Evolutionary conservation across 2,888 invertebrate species (phyloP).

Genomic region (Carcina quercana): DNA sequence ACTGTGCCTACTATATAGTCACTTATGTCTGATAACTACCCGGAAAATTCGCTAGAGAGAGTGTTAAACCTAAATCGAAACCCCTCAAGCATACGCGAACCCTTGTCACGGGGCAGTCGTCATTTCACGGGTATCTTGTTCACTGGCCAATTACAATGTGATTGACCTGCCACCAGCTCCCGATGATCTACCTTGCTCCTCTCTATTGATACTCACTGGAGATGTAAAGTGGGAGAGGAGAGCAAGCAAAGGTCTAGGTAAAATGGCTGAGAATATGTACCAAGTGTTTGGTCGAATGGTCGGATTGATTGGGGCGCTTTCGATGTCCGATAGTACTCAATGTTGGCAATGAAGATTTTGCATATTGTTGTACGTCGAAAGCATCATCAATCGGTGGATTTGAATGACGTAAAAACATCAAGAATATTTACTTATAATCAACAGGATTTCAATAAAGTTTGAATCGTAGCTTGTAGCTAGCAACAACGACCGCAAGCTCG

Average conservation of each 20-base stretch:
- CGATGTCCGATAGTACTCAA: slow-evolving; percentile 30
- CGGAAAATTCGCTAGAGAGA: slow-evolving; percentile 15
- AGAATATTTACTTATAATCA: too few relatives aligned
- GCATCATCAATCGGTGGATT: too few relatives aligned
- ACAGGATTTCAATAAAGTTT: too few relatives aligned
- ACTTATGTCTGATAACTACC: too few relatives aligned
- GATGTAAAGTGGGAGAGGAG: slow-evolving; percentile 13
- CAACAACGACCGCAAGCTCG: too few relatives aligned
- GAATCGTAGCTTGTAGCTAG: too few relatives aligned
- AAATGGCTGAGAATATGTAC: slow-evolving; percentile 34
- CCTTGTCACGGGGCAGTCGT: slow-evolving; percentile 62
- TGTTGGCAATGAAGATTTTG: slow-evolving; percentile 57
- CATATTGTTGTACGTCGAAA: too few relatives aligned
- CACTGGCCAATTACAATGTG: slow-evolving; percentile 64
- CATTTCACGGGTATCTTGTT: slow-evolving; percentile 69
- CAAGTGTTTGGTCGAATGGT: slow-evolving; percentile 55
- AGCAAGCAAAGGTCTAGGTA: slow-evolving; percentile 25
- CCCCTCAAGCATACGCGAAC: slow-evolving; percentile 43
- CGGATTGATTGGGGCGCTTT: slow-evolving; percentile 55
- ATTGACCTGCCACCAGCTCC: slow-evolving; percentile 45
- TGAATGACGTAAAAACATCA: too few relatives aligned
- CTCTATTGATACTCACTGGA: slow-evolving; percentile 3
- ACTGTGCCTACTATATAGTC: too few relatives aligned
- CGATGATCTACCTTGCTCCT: slow-evolving; percentile 23
- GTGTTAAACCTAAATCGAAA: slow-evolving; percentile 46